phyloP scores from a whole-genome alignment of 35 echinoderm and acorn worm genomes.

The Lytechinus variegatus region DNA sequence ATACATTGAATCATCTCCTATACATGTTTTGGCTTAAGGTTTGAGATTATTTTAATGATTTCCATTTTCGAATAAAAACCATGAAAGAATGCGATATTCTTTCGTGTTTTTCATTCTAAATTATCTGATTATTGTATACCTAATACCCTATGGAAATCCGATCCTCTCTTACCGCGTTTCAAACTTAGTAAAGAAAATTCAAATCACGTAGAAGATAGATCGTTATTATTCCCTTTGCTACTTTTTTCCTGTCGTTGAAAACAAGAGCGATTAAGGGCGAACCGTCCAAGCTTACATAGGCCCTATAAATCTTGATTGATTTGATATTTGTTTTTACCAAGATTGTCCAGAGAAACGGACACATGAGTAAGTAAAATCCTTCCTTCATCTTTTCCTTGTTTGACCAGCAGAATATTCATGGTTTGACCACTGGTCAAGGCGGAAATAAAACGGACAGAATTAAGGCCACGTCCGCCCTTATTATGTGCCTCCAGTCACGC shows the following conservation, averaged over 20 bases:
- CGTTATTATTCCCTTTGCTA: background rate
- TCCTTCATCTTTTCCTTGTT: background rate
- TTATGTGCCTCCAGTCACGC: background rate
- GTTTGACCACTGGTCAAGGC: constrained; percentile 8
- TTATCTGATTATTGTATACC: too few relatives aligned
- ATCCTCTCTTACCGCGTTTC: too few relatives aligned
- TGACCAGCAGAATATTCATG: background rate
- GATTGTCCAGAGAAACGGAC: background rate
- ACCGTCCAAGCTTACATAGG: background rate
- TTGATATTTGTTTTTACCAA: background rate
- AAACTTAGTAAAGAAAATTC: background rate
- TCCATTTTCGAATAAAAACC: too few relatives aligned
- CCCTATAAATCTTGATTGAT: background rate
- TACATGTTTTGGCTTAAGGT: too few relatives aligned
- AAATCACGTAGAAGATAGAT: background rate
- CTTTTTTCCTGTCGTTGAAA: background rate
- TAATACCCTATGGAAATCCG: too few relatives aligned
- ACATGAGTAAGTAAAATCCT: background rate
- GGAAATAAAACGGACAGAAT: constrained; percentile 14
- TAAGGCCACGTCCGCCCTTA: background rate
- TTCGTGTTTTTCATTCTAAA: too few relatives aligned
- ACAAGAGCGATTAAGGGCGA: background rate
- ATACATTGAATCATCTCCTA: too few relatives aligned
- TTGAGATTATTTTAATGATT: too few relatives aligned
- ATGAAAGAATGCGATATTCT: too few relatives aligned